Percentiles rank a stretch among this genome's conserved stretches.
Conservation (phyloP, 2,113 vertebrate genomes). For the Petromus typicus region DNA sequence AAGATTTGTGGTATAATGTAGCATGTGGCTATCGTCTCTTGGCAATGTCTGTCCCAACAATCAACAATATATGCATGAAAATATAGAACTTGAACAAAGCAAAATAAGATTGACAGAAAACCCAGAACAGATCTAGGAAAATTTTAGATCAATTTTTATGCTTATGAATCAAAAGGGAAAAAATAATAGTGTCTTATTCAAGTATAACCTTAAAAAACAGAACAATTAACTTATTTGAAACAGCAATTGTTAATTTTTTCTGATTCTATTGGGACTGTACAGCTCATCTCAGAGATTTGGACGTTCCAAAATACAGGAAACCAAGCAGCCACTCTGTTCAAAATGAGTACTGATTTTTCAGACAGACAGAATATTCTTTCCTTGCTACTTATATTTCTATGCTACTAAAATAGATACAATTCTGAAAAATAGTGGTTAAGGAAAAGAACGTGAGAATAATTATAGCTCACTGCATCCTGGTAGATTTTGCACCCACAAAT, state of each 20-base stretch:
- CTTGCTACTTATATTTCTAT: not conserved
- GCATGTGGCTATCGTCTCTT: slow-evolving; percentile 35
- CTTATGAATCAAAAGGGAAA: slow-evolving; percentile 29
- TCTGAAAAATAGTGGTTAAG: not conserved
- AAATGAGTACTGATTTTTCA: slow-evolving; percentile 44
- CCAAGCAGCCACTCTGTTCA: not conserved
- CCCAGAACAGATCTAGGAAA: slow-evolving; percentile 48
- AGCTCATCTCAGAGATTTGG: not conserved
- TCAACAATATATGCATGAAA: slow-evolving; percentile 56
- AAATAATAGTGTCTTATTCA: not conserved
- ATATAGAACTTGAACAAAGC: slow-evolving; percentile 52
- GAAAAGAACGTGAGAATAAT: not conserved
- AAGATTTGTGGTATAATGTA: slow-evolving; percentile 38
- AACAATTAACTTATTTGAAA: not conserved
- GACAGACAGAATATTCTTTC: slow-evolving; percentile 23
- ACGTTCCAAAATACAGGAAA: slow-evolving; percentile 26
- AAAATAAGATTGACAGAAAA: slow-evolving; percentile 48
- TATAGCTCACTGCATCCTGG: not conserved
- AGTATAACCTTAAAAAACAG: slow-evolving; percentile 45
- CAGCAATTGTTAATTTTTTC: not conserved
- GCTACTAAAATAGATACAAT: slow-evolving; percentile 5
- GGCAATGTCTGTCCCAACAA: not conserved
- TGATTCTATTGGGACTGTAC: not conserved
- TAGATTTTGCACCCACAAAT: not conserved
- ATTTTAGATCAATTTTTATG: slow-evolving; percentile 44